Percentiles rank a stretch among this genome's conserved stretches.
phyloP scores from a whole-genome alignment of 2,113 vertebrate genomes.

The Prionailurus bengalensis region DNA sequence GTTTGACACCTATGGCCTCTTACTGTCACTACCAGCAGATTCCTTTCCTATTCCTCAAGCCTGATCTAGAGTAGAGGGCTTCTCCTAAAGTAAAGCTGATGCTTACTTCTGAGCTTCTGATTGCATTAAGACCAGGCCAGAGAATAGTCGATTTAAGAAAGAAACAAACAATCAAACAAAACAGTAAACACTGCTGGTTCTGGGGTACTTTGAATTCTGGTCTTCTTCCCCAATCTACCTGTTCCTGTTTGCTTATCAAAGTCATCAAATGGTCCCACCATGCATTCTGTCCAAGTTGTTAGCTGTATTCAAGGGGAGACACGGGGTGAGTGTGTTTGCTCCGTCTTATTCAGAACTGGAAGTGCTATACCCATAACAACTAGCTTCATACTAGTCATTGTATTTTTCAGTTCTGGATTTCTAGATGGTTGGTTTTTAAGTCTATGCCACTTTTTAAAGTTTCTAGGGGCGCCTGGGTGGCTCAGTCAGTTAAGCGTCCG shows the following conservation, averaged over 20 bases:
- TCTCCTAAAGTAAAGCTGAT: neutral
- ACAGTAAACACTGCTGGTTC: neutral
- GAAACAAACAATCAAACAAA: neutral
- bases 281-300: neutral
- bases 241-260: slow-evolving; percentile 5
- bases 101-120: neutral
- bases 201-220: neutral
- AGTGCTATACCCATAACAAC: neutral
- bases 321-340: neutral
- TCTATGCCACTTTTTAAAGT: neutral
- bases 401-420: neutral
- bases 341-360: neutral
- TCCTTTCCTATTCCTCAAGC: neutral
- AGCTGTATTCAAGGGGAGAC: neutral
- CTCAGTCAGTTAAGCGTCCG: too few species aligned
- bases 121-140: neutral
- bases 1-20: neutral
- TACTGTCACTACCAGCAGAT: neutral
- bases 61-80: neutral
- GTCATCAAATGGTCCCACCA: neutral
- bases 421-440: neutral
- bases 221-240: neutral
- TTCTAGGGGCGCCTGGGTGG: neutral
- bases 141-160: neutral
- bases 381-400: neutral